Evolutionary conservation across 2,797 vertebrate genomes (phyloP).

Genomic region (Oryzias sinensis): DNA sequence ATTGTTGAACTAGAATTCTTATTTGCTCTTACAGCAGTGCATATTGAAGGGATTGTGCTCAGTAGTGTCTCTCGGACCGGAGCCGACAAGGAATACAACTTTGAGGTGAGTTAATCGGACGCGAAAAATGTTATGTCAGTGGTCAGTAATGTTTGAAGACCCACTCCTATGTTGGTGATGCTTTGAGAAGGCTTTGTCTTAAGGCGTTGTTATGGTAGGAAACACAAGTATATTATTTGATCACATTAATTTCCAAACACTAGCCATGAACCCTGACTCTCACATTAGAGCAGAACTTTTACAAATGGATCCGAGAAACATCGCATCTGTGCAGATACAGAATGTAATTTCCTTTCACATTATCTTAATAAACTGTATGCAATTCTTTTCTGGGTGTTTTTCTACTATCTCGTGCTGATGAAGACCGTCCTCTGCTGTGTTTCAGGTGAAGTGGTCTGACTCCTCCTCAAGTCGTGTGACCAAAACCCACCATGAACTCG

Average conservation of each 20-base stretch:
- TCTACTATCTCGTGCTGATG: background rate
- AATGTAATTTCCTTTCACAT: too few relatives aligned
- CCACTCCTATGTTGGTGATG: too few relatives aligned
- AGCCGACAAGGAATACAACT: slow-evolving; percentile 73
- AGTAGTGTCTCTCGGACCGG: slow-evolving; percentile 60
- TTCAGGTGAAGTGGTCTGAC: slow-evolving; percentile 78
- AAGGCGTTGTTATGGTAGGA: too few relatives aligned
- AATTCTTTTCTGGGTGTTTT: background rate
- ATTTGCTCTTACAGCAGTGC: slow-evolving; percentile 61
- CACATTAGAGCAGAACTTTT: too few relatives aligned
- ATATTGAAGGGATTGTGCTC: slow-evolving; percentile 73
- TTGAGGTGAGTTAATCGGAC: slow-evolving; percentile 58
- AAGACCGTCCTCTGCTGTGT: slow-evolving; percentile 19
- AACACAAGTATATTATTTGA: too few relatives aligned
- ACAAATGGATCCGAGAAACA: too few relatives aligned
- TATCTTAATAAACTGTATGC: too few relatives aligned
- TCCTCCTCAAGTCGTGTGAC: slow-evolving; percentile 68
- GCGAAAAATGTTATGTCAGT: background rate
- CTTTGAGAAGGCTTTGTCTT: too few relatives aligned
- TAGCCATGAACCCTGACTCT: too few relatives aligned
- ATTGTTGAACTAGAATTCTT: background rate
- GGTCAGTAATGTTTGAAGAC: background rate
- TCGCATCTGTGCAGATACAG: too few relatives aligned
- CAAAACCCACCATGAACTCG: slow-evolving; percentile 75
- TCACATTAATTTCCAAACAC: too few relatives aligned